Base-by-base conservation (phyloP, 2,888 invertebrate species). In the Amiota mariae region DNA sequence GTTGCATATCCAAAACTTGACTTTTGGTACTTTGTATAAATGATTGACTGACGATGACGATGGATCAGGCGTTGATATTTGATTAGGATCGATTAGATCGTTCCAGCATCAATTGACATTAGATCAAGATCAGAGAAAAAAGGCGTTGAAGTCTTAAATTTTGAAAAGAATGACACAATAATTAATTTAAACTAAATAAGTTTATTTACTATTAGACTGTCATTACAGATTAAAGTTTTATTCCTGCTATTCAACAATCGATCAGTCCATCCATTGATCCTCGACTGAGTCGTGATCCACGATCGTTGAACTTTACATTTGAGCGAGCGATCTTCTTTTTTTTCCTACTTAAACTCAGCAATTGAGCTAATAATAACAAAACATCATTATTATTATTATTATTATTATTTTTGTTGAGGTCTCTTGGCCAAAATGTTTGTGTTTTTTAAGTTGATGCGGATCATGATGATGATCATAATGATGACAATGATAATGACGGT, bases 281-380 rank as follows among this genome's bases (percentile, higher is more conserved):
- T 12, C 59, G 10, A 59, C 20, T 59, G 59, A 87, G 86, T 87
- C 87, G 88, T 87, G 87, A 87, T 87, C 87, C 82, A 87, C 85
- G 87, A 85, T 84, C 88, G 84, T 79, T 86, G 87, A 86, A 87
- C 87, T 80, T 77, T 78, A 77, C 57, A 20, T n/a, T n/a, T 72
- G 59, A 24, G 24, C 48, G 15, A 49, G 48, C 13, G 11, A 24
- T 54, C 36, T 36, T 36, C 36, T 36, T 54, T 54, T 1, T 18
- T 20, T 18, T 18, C 12, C 8, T 18, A 20, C 61, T 61, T 8
- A 18, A 18, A 15, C 24, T 15, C 6, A 6, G 36, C 36, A 36
- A 36, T 36, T 36, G 36, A 36, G 36, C 59, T 9, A 63, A 63
- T 46, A 63, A 63, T 13, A 63, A 63, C 63, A 63, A 63, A 63